Percentiles rank a stretch among this genome's conserved stretches.
phyloP scores from a whole-genome alignment of 2,797 vertebrate species.

The Chiroxiphia lanceolata region DNA sequence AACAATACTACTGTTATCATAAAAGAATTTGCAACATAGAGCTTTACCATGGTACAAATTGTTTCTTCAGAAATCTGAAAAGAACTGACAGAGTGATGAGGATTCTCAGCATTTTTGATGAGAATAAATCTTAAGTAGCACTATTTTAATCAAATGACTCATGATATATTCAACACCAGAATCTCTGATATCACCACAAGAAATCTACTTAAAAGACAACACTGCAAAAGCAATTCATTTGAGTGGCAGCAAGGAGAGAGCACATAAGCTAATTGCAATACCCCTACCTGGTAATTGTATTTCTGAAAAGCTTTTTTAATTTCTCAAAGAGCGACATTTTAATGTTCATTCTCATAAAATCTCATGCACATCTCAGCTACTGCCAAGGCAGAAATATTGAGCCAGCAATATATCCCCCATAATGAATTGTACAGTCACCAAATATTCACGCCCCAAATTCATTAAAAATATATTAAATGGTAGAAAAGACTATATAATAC shows the following conservation, averaged over 20 bases:
- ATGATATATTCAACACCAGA: constrained; percentile 37
- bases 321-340: background rate
- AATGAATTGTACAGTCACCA: background rate
- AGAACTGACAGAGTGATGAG: constrained; percentile 28
- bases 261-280: background rate
- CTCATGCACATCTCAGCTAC: background rate
- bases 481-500: background rate
- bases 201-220: constrained; percentile 35
- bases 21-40: background rate
- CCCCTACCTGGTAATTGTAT: background rate
- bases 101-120: constrained; percentile 16
- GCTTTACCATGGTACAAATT: background rate
- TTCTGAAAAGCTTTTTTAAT: background rate
- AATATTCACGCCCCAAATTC: background rate
- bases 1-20: background rate
- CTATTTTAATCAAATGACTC: constrained; percentile 64
- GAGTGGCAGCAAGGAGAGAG: background rate
- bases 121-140: constrained; percentile 36
- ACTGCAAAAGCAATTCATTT: background rate
- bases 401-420: background rate
- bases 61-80: constrained; percentile 13
- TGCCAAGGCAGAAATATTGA: background rate
- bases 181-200: background rate
- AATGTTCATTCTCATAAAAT: background rate
- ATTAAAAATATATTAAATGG: background rate